phyloP scores from a whole-genome alignment of 2,113 vertebrate genomes.

The Hemibagrus wyckioides region DNA sequence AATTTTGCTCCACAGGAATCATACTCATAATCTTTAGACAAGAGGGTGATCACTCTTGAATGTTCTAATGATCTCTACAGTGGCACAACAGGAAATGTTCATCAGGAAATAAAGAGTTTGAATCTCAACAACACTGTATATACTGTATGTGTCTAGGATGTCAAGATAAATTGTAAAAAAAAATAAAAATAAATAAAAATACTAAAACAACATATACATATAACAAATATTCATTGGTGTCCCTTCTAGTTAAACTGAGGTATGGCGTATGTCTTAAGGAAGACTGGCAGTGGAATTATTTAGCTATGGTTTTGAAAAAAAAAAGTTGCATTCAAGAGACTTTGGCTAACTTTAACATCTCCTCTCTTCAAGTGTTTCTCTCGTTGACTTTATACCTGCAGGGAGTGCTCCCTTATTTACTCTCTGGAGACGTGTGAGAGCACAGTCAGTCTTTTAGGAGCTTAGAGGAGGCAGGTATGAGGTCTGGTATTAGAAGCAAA shows the following conservation, averaged over 20 bases:
- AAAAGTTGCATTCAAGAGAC: background rate
- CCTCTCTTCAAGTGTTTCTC: conserved; percentile 27
- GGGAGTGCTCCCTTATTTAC: conserved; percentile 49
- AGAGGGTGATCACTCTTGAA: background rate
- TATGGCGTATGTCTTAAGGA: background rate
- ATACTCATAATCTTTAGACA: background rate
- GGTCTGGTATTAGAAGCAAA: conserved; percentile 40
- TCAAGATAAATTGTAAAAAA: background rate
- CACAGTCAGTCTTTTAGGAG: conserved; percentile 50
- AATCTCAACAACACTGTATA: background rate
- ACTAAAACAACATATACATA: background rate
- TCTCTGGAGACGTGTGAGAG: conserved; percentile 45
- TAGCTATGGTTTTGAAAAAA: background rate
- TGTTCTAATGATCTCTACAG: background rate
- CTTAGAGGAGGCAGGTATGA: conserved; percentile 46
- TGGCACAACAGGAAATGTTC: background rate
- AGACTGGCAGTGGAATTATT: background rate
- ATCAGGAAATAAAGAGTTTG: background rate
- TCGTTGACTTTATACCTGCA: conserved; percentile 17
- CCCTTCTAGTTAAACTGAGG: background rate
- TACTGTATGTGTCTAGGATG: background rate
- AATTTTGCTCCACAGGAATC: background rate
- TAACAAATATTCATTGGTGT: background rate
- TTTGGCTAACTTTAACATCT: conserved; percentile 2
- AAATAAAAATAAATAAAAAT: background rate